phyloP scores from a whole-genome alignment of 2,113 vertebrate genomes.

The Crotalus tigris region DNA sequence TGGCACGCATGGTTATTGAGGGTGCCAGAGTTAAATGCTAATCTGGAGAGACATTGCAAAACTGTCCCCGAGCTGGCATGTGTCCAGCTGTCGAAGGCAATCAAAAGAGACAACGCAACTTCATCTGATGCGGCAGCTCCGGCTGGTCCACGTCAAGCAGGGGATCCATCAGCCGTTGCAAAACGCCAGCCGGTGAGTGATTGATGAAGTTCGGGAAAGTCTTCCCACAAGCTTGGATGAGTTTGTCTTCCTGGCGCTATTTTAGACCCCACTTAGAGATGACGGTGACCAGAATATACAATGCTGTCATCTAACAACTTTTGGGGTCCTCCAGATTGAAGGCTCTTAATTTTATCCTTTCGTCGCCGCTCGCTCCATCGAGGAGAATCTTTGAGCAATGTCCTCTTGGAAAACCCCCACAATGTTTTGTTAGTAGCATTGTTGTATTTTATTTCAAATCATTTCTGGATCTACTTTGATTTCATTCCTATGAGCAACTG shows the following conservation, averaged over 20 bases:
- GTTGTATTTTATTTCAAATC: background rate
- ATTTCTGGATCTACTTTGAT: background rate
- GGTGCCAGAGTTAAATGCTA: constrained; percentile 38
- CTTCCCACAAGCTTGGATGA: background rate
- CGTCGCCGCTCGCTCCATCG: rapidly evolving
- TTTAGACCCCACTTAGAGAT: background rate
- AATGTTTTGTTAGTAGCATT: background rate
- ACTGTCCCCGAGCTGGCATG: constrained; percentile 28
- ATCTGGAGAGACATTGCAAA: constrained; percentile 27
- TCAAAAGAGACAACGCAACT: constrained; percentile 7
- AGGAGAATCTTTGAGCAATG: background rate
- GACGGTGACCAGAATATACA: background rate
- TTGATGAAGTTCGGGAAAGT: background rate
- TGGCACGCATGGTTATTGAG: constrained; percentile 27
- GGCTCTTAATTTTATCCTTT: background rate
- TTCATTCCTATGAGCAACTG: background rate
- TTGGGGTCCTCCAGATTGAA: background rate
- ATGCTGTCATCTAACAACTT: background rate
- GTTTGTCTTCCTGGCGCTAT: background rate
- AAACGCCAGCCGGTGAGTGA: background rate
- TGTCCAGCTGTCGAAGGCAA: constrained; percentile 43
- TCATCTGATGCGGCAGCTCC: background rate
- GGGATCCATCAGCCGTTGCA: rapidly evolving
- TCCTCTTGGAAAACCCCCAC: background rate
- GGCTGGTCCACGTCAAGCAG: background rate